phyloP scores from a whole-genome alignment of 2,113 vertebrate species.

The Nibea coibor region DNA sequence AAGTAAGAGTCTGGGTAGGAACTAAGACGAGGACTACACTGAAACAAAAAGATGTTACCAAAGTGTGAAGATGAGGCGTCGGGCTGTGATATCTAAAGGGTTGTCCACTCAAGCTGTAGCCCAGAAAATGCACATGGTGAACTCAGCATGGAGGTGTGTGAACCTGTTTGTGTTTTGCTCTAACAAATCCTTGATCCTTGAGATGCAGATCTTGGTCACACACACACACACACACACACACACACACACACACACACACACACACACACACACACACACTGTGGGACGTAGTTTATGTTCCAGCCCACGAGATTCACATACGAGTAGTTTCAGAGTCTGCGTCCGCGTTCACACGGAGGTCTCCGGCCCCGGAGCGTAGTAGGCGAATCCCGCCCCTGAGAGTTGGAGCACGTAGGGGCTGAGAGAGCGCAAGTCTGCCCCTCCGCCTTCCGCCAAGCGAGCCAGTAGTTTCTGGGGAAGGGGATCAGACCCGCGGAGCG shows the following conservation, averaged over 20 bases:
- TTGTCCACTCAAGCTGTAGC: constrained; percentile 50
- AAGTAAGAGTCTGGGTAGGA: constrained; percentile 41
- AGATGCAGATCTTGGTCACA: constrained; percentile 24
- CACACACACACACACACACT: constrained; percentile 12
- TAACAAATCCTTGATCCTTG: constrained; percentile 45
- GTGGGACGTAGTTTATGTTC: neutral
- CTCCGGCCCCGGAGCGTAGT: constrained; percentile 86
- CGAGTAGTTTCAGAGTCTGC: constrained; percentile 18
- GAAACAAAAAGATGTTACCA: constrained; percentile 15
- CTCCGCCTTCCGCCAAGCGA: constrained; percentile 80
- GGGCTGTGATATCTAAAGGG: constrained; percentile 50
- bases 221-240: constrained; percentile 25
- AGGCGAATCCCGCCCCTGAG: constrained; percentile 80
- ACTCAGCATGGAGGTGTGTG: constrained; percentile 46
- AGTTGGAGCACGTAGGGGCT: constrained; percentile 80
- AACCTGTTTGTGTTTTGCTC: constrained; percentile 37
- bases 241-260: constrained; percentile 35
- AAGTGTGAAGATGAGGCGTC: constrained; percentile 49
- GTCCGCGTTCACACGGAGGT: constrained; percentile 83
- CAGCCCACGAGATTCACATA: constrained; percentile 5
- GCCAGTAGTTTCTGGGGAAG: constrained; percentile 82
- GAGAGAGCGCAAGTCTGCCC: constrained; percentile 82
- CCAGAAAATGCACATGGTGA: constrained; percentile 75
- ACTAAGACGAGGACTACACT: constrained; percentile 10
- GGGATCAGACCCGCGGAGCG: constrained; percentile 81